Percentiles rank a stretch among this genome's conserved stretches.
phyloP scores from a whole-genome alignment of 2,888 invertebrate genomes.

The Dicroscelio sp. region DNA sequence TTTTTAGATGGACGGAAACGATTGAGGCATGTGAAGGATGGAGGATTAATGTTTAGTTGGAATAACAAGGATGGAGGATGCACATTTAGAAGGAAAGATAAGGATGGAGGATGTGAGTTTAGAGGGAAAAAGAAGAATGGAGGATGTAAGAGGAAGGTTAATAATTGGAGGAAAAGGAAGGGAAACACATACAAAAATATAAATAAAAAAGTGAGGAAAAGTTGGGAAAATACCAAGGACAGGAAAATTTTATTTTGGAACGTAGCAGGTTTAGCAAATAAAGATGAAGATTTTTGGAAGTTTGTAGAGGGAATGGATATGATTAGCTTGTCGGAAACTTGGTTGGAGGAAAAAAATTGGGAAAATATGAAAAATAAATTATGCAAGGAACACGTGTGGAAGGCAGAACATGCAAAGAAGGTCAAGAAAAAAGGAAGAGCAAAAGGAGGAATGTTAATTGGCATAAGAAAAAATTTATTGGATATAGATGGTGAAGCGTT shows the following conservation, averaged over 20 bases:
- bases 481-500: not conserved
- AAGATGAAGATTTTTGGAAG: slow-evolving; percentile 16
- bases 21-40: too few species aligned
- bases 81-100: too few species aligned
- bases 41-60: too few species aligned
- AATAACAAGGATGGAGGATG: too few species aligned
- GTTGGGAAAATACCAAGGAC: not conserved
- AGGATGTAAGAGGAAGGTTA: too few species aligned
- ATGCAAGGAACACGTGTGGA: not conserved
- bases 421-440: not conserved
- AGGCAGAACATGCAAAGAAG: not conserved
- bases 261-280: not conserved
- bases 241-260: slow-evolving; percentile 16
- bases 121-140: too few species aligned
- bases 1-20: too few species aligned
- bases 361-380: slow-evolving; percentile 13
- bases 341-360: slow-evolving; percentile 12
- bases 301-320: slow-evolving; percentile 5
- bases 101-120: too few species aligned
- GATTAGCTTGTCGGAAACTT: not conserved
- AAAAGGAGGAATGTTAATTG: not conserved
- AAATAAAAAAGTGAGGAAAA: too few species aligned
- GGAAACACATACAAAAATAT: too few species aligned
- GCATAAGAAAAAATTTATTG: not conserved
- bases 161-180: not conserved